phyloP scores from a whole-genome alignment of 1,140 invertebrate genomes.

The Nomia melanderi region DNA sequence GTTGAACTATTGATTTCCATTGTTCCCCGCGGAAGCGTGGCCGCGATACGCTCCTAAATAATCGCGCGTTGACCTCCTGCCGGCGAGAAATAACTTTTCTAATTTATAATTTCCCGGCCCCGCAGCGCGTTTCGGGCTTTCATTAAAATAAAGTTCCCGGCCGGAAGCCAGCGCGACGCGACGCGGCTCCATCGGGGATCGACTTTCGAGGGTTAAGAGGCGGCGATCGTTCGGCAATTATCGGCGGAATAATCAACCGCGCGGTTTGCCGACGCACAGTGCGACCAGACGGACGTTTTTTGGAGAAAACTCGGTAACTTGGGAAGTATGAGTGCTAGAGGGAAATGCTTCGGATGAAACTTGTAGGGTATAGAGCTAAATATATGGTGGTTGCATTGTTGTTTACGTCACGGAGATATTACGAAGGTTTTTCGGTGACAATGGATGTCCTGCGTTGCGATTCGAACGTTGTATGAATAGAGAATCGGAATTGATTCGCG shows the following conservation, averaged over 20 bases:
- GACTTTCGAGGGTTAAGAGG: neutral
- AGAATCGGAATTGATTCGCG: no score
- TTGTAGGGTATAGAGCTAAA: no score
- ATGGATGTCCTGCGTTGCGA: no score
- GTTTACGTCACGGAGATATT: no score
- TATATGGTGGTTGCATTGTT: no score
- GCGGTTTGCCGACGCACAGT: neutral
- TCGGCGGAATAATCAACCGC: conserved; percentile 35
- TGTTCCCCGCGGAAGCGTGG: neutral
- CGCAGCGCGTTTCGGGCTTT: neutral
- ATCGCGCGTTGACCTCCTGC: neutral
- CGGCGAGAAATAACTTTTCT: neutral
- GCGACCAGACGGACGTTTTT: no score
- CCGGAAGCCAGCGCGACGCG: neutral
- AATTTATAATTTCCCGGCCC: neutral
- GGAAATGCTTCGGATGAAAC: no score
- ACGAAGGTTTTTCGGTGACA: no score
- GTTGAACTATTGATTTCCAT: conserved; percentile 5
- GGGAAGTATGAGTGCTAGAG: no score
- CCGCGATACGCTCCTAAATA: neutral
- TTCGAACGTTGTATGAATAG: no score
- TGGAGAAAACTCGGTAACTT: no score
- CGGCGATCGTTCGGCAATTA: conserved; percentile 31
- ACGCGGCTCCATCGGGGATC: neutral
- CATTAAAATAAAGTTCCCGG: neutral